Percentiles rank a stretch among this genome's conserved stretches.
phyloP scores from a whole-genome alignment of 2,113 vertebrate species.

The Corvus hawaiiensis region DNA sequence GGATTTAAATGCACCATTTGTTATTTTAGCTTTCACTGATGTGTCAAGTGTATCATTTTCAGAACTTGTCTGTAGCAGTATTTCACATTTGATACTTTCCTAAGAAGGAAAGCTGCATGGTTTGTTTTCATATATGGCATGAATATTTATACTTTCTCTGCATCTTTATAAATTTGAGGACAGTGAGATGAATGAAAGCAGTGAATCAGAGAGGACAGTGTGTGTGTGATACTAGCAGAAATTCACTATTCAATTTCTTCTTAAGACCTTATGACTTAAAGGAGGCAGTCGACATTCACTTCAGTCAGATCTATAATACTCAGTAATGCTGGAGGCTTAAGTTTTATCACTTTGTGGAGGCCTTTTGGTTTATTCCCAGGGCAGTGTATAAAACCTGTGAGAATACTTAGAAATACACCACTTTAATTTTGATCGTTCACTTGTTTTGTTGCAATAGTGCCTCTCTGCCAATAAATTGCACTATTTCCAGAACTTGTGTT shows the following conservation, averaged over 20 bases:
- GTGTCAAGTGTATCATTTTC: slow-evolving; percentile 2
- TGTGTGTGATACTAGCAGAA: slow-evolving; percentile 44
- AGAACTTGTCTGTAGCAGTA: not conserved
- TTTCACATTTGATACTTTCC: slow-evolving; percentile 44
- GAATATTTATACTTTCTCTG: slow-evolving; percentile 65
- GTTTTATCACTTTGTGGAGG: not conserved
- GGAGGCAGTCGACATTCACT: not conserved
- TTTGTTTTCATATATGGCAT: slow-evolving; percentile 50
- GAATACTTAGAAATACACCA: not conserved
- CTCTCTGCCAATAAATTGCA: not conserved
- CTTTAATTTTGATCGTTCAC: not conserved
- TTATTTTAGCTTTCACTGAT: not conserved
- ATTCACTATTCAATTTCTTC: slow-evolving; percentile 55
- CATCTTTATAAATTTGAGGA: slow-evolving; percentile 55
- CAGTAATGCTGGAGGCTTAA: not conserved
- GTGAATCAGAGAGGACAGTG: slow-evolving; percentile 46
- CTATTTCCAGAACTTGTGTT: not conserved
- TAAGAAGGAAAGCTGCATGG: slow-evolving; percentile 4
- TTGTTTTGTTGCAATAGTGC: not conserved
- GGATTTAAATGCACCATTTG: not conserved
- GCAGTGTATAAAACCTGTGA: not conserved
- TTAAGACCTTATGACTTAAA: slow-evolving; percentile 57
- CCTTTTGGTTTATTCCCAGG: not conserved
- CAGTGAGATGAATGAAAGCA: slow-evolving; percentile 57
- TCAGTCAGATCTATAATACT: slow-evolving; percentile 24